Base-by-base conservation (phyloP, 2,113 vertebrate genomes). In the Dasyurus viverrinus region DNA sequence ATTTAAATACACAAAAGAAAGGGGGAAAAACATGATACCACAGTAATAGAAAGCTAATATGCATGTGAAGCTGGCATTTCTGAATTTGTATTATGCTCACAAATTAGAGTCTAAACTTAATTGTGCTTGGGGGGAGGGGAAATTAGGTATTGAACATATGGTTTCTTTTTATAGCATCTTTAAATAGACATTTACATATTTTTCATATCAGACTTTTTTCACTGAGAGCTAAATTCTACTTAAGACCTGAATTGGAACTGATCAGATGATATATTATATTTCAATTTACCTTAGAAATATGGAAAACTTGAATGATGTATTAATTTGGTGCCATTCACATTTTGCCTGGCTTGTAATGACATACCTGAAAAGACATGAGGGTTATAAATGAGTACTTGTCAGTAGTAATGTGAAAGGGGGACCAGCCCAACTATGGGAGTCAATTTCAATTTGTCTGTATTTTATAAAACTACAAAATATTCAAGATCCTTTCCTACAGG, bases 161-260 rank as follows among this genome's bases (percentile, higher is more conserved):
- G 96, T 97, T 98, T 96, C 93, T 96, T 98, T 96, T 93, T 53
- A 92, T 96, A 96, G 96, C 11, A 90, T 92, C 57, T 97, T 96
- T 95, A 98, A 93, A 91, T 97, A 90, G 96, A 94, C 23, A 93
- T 97, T 95, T 96, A 92, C 92, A 90, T 95, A 97, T 97, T 92
- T 91, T 95, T 94, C 54, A 94, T 0, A 91, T 84, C 55, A 91
- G 92, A 94, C 57, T 36, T 48, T 84, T 96, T 97, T 96, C 91
- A 94, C 92, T 95, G n/a, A 96, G 14, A 96, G 96, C 89, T 95
- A 54, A 95, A 92, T 93, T 95, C 16, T 52, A 91, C 91, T 89
- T 89, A 96, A 97, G 95, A 97, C 3, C 8, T 97, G 52, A 2
- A 54, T 12, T 30, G 12, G 91, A 96, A 90, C 27, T 97, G 60